phyloP scores from a whole-genome alignment of 2,797 vertebrate species.

The Clamator glandarius region DNA sequence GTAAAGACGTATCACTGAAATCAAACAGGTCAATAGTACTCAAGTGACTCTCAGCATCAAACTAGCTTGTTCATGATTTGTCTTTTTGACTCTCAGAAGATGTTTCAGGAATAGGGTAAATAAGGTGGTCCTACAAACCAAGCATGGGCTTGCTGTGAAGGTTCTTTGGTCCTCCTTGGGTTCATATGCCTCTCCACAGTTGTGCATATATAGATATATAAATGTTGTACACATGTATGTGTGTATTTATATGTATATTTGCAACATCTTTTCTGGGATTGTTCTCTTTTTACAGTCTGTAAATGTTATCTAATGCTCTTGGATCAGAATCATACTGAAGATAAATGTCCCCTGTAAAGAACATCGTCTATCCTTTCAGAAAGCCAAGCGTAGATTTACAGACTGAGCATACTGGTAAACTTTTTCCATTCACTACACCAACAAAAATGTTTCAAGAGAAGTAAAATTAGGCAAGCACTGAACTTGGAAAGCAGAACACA shows the following conservation, averaged over 20 bases:
- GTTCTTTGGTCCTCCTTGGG: background rate
- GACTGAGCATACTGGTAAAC: background rate
- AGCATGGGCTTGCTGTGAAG: background rate
- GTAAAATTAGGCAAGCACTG: background rate
- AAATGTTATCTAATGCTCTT: background rate
- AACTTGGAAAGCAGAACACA: conserved; percentile 34
- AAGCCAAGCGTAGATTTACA: background rate
- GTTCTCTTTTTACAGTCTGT: background rate
- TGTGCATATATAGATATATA: background rate
- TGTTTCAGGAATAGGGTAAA: background rate
- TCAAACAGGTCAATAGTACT: background rate
- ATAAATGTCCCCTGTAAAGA: conserved; percentile 12
- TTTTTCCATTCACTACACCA: conserved; percentile 40
- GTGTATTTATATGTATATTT: background rate
- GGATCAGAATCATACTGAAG: conserved; percentile 12
- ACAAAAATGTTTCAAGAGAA: background rate
- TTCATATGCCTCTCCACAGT: background rate
- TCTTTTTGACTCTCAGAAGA: background rate
- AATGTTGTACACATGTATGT: background rate
- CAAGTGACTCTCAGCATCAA: background rate
- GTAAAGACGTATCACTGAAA: background rate
- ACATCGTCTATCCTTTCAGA: conserved; percentile 12
- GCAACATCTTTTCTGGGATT: background rate
- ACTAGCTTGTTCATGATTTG: background rate
- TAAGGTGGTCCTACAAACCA: background rate